These are phyloP conservation scores for Myanophis thanlyinensis DNA, from an alignment of 2,113 vertebrate species.

Conservation along the genomic window DNA sequence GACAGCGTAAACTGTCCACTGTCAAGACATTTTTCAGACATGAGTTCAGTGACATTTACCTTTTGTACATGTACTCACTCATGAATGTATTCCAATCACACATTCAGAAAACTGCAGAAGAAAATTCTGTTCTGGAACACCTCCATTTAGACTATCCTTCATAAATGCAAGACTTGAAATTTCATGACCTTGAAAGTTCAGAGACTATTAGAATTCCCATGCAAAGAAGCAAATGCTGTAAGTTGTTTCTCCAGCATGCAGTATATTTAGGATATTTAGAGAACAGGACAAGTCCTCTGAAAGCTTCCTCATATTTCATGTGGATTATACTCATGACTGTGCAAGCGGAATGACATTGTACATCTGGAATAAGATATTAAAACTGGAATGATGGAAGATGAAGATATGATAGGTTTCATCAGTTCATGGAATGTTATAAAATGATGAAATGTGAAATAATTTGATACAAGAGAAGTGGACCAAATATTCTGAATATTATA, in stretches of 20 bases:
- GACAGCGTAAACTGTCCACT: background rate
- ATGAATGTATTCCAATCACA: background rate
- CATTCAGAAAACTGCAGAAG: background rate
- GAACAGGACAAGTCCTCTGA: background rate
- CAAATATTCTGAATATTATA: background rate
- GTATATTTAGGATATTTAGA: background rate
- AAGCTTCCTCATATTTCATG: background rate
- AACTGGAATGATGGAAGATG: background rate
- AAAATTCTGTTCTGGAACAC: background rate
- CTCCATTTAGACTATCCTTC: background rate
- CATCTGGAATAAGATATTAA: background rate
- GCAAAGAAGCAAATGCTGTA: background rate
- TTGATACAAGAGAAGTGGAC: background rate
- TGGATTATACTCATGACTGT: background rate
- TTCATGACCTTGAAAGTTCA: background rate
- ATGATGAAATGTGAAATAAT: background rate
- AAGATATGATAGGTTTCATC: background rate
- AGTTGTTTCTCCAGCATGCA: background rate
- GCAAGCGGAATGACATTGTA: too few species aligned
- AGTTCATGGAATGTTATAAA: background rate
- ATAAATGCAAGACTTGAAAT: background rate
- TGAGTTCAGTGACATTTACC: background rate
- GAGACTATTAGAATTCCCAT: background rate
- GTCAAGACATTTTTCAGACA: background rate
- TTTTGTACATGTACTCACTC: background rate